Evolutionary conservation across 1,140 invertebrate genomes (phyloP), one percentile per base, ranked within the genome.

Genomic region (Zaprionus ghesquierei): DNA sequence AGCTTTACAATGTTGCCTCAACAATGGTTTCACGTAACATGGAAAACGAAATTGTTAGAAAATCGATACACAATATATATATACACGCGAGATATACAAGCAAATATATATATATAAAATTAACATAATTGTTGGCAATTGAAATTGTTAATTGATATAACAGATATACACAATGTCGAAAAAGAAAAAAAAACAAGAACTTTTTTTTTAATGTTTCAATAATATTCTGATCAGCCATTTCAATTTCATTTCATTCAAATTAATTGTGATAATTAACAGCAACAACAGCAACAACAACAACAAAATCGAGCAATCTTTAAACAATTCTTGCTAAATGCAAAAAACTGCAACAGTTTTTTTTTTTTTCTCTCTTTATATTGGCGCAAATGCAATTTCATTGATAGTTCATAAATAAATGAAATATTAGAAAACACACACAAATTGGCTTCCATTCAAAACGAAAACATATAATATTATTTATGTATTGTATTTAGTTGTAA

Each of bases 1-100:
- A 89, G 84, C 84, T 89, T 89, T 89, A 89, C 84, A 89, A 73
- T 89, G 84, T 89, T 89, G 84, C 84, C 84, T 89, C 84, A 89
- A 89, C 79, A 80, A 89, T 85, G 84, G 84, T 89, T 89, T 89
- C 84, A 87, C 59, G 68, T 79, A 84, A 79, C 80, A 86, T 75
- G 54, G 62, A 84, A 75, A 79, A 84, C 49, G 66, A 81, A 71
- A 72, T 71, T 75, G 66, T 71, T 71, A 71, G 66, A 71, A 66
- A 75, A 31, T 23, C 51, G 15, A 29, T 31, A 53, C 9, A 53
- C 15, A n/a, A 53, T 18, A 35, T 13, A 38, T 5, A 38, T n/a
- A 22, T 46, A 46, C 9, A 46, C 41, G 18, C 18, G 41, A 46
- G 41, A 46, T 18, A 46, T 41, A 41, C 35, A 44, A 18, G 38